Evolutionary conservation across 2,113 vertebrate genomes (phyloP).

Genomic region (Anser cygnoides): DNA sequence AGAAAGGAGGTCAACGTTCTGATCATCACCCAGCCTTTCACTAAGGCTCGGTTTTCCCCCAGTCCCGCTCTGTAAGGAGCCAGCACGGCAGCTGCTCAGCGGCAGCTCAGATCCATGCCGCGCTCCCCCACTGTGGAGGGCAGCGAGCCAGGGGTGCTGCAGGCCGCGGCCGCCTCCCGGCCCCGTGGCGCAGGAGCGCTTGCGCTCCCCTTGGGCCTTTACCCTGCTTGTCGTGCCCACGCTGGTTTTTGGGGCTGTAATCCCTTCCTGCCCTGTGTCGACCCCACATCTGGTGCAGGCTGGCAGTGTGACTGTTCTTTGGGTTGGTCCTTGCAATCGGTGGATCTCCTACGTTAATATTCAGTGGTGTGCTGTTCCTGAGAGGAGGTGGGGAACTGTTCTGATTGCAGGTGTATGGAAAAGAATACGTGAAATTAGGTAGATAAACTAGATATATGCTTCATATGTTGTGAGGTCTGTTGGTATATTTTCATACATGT

Average conservation of each 20-base stretch:
- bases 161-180: accelerated
- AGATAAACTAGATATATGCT: neutral
- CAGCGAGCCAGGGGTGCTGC: accelerated
- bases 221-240: neutral
- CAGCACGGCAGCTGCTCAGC: neutral
- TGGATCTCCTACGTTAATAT: accelerated
- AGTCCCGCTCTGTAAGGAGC: neutral
- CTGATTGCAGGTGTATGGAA: neutral
- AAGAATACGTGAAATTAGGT: neutral
- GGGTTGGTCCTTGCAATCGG: neutral
- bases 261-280: neutral
- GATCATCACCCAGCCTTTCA: neutral
- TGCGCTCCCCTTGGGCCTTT: neutral
- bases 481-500: neutral
- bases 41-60: neutral
- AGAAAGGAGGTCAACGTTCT: neutral
- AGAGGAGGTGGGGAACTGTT: neutral
- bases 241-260: neutral
- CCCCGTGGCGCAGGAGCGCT: neutral
- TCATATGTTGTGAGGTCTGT: neutral
- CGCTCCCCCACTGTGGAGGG: accelerated
- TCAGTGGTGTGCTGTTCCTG: neutral
- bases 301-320: neutral
- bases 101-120: accelerated
- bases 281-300: neutral